Percentiles rank a stretch among this genome's conserved stretches.
These are phyloP conservation scores for Brachyrhaphis roseni DNA, from an alignment of 2,797 vertebrate species.

Conservation along the genomic window DNA sequence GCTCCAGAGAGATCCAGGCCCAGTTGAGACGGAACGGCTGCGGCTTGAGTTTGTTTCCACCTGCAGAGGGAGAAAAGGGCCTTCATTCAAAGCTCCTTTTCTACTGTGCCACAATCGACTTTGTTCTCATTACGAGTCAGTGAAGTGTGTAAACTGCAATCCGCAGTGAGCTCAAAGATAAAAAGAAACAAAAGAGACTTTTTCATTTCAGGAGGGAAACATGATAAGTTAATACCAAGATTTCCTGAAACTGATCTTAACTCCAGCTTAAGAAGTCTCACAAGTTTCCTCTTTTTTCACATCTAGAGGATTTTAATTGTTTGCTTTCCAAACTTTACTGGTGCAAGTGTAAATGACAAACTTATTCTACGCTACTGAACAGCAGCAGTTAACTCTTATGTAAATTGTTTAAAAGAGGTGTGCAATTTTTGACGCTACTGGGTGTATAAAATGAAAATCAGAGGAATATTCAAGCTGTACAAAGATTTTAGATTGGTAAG, in stretches of 20 bases:
- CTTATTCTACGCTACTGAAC: neutral
- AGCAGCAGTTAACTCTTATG: neutral
- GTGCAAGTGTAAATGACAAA: neutral
- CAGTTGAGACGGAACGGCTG: conserved; percentile 88
- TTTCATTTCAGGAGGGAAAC: conserved; percentile 62
- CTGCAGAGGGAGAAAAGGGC: conserved; percentile 67
- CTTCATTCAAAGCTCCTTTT: conserved; percentile 29
- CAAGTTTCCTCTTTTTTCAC: conserved; percentile 28
- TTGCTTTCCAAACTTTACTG: neutral
- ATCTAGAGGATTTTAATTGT: conserved; percentile 3
- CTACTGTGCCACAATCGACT: conserved; percentile 20
- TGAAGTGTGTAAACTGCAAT: conserved; percentile 46
- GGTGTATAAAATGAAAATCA: neutral
- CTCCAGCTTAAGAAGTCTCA: conserved; percentile 24
- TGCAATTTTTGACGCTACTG: neutral
- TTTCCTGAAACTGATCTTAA: conserved; percentile 44
- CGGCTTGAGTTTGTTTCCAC: conserved; percentile 84
- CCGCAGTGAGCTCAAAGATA: conserved; percentile 34
- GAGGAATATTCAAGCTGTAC: neutral
- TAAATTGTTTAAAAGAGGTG: neutral
- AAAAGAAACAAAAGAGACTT: conserved; percentile 49
- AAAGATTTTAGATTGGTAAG: neutral
- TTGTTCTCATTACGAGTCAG: conserved; percentile 39
- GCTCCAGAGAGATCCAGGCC: conserved; percentile 92
- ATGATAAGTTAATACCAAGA: conserved; percentile 60